phyloP scores from a whole-genome alignment of 2,888 invertebrate species.

The Diaperis boleti region DNA sequence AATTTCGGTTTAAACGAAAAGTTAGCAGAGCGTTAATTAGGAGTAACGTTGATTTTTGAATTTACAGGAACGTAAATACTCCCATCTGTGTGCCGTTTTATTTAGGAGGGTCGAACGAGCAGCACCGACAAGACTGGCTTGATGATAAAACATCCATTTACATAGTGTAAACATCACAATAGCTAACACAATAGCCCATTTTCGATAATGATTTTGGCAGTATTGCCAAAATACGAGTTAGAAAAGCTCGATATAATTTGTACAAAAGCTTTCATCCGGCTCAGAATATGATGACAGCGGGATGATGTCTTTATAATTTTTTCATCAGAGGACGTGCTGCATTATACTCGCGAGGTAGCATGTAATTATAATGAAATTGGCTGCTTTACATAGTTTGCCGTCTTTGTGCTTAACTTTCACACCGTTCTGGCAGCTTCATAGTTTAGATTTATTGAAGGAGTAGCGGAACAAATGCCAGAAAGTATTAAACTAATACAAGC shows the following conservation, averaged over 20 bases:
- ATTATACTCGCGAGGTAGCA: not conserved
- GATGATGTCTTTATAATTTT: not conserved
- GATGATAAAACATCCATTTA: conserved; percentile 33
- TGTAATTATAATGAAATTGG: not conserved
- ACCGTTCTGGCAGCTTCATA: no score
- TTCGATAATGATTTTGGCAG: conserved; percentile 23
- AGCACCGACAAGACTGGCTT: conserved; percentile 20
- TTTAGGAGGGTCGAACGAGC: conserved; percentile 1
- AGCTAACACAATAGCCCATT: conserved; percentile 23
- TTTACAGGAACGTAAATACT: not conserved
- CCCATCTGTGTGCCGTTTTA: not conserved
- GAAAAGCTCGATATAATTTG: not conserved
- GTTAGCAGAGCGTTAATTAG: not conserved
- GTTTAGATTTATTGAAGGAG: not conserved
- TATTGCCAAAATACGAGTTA: conserved; percentile 11
- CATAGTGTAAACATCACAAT: conserved; percentile 31
- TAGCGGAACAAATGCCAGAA: not conserved
- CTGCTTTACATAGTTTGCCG: not conserved
- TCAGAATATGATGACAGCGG: not conserved
- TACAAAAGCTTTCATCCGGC: not conserved
- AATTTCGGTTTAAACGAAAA: conserved; percentile 9
- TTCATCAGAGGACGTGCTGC: not conserved
- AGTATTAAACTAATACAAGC: not conserved
- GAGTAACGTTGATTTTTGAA: not conserved
- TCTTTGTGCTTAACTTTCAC: not conserved